Evolutionary conservation across 2,888 invertebrate species (phyloP).

Genomic region (Euphydryas editha): DNA sequence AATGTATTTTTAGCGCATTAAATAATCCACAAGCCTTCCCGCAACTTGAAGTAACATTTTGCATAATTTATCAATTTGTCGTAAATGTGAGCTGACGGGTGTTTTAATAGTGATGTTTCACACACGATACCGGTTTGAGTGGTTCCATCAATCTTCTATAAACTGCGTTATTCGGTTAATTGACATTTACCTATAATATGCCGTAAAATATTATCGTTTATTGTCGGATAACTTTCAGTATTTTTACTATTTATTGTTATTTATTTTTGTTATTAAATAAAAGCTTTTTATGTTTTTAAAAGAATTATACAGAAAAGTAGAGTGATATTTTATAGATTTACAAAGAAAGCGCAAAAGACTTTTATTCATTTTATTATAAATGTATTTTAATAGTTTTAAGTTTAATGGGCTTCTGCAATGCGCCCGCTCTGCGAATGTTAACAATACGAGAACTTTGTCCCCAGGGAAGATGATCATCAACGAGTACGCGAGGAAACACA

Average conservation of each 20-base stretch:
- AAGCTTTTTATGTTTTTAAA: neutral
- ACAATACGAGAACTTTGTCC: conserved; percentile 57
- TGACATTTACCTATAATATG: neutral
- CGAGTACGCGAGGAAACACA: conserved; percentile 89
- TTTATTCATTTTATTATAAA: neutral
- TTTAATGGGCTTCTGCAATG: conserved; percentile 16
- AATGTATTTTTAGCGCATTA: neutral
- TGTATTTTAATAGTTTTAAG: neutral
- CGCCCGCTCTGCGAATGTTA: conserved; percentile 54
- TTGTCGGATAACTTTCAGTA: no score
- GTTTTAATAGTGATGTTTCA: conserved; percentile 2
- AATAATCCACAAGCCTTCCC: neutral
- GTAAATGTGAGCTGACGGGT: neutral
- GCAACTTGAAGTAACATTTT: neutral
- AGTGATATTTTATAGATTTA: neutral
- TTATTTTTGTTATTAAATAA: neutral
- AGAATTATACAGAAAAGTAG: neutral
- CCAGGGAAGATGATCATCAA: conserved; percentile 89
- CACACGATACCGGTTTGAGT: neutral
- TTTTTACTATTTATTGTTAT: no score
- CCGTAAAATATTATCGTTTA: no score
- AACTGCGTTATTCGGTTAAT: neutral
- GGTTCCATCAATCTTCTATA: neutral
- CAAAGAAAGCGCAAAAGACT: neutral
- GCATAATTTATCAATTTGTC: conserved; percentile 3